These are phyloP conservation scores for Mimachlamys varia DNA, from an alignment of 2,888 invertebrate species.

Conservation along the genomic window DNA sequence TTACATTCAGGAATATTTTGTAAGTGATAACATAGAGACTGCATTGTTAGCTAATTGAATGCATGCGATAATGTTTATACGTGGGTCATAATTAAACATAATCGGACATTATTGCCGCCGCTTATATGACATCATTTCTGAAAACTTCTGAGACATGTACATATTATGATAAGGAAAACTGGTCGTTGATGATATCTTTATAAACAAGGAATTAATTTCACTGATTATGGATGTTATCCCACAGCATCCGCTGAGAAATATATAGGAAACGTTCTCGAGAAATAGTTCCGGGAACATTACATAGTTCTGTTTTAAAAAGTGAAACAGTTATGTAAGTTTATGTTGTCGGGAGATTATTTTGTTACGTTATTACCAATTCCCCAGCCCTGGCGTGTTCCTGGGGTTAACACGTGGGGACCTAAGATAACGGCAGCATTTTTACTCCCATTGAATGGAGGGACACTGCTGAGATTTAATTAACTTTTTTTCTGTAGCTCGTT, in stretches of 20 bases:
- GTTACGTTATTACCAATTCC: not conserved
- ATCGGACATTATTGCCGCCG: not conserved
- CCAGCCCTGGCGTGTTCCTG: not conserved
- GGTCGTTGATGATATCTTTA: not conserved
- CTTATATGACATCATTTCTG: constrained; percentile 2
- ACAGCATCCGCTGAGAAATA: not conserved
- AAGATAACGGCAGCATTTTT: constrained; percentile 20
- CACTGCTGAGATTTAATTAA: constrained; percentile 54
- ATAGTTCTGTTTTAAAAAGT: constrained; percentile 21
- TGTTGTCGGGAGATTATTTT: constrained; percentile 9
- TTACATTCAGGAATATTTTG: too few relatives aligned
- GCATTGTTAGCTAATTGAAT: not conserved
- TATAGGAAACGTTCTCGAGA: not conserved
- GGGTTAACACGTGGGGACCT: not conserved
- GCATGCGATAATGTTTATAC: not conserved
- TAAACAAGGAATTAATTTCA: not conserved
- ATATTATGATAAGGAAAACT: not conserved
- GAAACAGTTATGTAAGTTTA: constrained; percentile 33
- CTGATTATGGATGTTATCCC: not conserved
- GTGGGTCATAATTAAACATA: not conserved
- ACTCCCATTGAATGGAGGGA: constrained; percentile 28
- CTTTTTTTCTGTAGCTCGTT: constrained; percentile 44
- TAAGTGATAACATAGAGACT: not conserved
- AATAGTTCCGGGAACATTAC: constrained; percentile 14
- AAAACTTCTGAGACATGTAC: constrained; percentile 26